Conservation (phyloP, 2,797 vertebrate genomes). For the Tolypeutes matacus region DNA sequence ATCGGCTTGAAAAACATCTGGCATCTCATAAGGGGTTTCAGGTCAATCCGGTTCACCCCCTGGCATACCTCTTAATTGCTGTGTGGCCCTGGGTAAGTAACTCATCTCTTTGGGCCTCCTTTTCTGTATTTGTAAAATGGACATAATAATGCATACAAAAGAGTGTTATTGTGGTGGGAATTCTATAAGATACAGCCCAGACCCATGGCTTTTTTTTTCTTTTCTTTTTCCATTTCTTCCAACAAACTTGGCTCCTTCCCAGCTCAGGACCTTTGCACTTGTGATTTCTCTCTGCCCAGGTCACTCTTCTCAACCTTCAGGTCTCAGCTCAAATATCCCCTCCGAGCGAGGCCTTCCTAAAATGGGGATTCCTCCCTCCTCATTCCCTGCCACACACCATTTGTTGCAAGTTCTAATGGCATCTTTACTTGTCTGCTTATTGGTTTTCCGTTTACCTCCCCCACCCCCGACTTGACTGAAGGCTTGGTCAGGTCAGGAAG, state of each 20-base stretch:
- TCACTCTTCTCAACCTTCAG: not conserved
- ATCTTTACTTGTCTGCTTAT: not conserved
- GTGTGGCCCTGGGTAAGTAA: not conserved
- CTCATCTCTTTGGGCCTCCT: not conserved
- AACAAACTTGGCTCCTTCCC: not conserved
- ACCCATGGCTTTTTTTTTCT: not conserved
- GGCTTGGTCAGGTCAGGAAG: not conserved
- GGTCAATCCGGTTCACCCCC: not conserved
- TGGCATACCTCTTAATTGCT: not conserved
- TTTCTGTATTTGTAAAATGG: not conserved
- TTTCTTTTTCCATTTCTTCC: not conserved
- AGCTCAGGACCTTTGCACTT: not conserved
- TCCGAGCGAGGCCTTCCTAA: not conserved
- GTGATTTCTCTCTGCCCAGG: not conserved
- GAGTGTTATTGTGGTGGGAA: not conserved
- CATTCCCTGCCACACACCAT: not conserved
- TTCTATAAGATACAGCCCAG: not conserved
- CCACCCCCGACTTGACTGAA: not conserved
- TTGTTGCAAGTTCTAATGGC: not conserved
- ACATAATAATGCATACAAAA: not conserved
- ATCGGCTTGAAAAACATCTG: not conserved
- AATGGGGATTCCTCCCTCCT: not conserved
- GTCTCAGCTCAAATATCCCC: not conserved
- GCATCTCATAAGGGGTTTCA: not conserved
- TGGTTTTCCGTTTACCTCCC: not conserved